Percentiles rank a stretch among this genome's conserved stretches.
Conservation (phyloP, 2,888 invertebrate genomes). For the Tolmerus cingulatus region DNA sequence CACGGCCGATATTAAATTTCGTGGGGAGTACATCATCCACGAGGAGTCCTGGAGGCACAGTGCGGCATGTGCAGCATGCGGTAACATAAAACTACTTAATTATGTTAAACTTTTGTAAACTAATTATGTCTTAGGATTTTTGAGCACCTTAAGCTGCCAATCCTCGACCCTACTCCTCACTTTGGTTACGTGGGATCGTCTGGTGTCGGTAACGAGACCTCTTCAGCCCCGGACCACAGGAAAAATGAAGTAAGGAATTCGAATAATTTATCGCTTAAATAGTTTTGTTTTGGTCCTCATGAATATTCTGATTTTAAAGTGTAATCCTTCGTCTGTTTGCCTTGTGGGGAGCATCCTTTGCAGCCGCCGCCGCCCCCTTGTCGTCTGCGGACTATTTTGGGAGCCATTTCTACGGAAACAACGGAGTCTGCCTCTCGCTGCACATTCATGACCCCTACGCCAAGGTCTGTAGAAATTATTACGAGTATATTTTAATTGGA, state of each 20-base stretch:
- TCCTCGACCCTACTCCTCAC: slow-evolving; percentile 69
- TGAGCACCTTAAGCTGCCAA: slow-evolving; percentile 70
- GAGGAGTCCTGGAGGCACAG: slow-evolving; percentile 69
- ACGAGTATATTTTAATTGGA: neutral
- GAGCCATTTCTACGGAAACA: slow-evolving; percentile 68
- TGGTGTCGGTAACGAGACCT: slow-evolving; percentile 69
- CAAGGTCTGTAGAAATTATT: slow-evolving; percentile 58
- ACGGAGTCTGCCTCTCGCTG: slow-evolving; percentile 69
- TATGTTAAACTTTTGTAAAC: neutral
- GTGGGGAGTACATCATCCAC: slow-evolving; percentile 68
- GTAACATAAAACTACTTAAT: slow-evolving; percentile 56
- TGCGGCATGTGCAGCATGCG: slow-evolving; percentile 67
- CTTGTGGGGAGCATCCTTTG: slow-evolving; percentile 66
- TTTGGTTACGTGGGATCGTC: slow-evolving; percentile 70
- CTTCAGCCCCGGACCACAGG: slow-evolving; percentile 61
- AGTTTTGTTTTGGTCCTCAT: neutral
- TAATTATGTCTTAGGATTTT: slow-evolving; percentile 62
- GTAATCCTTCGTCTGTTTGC: slow-evolving; percentile 64
- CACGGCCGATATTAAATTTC: slow-evolving; percentile 64
- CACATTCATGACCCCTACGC: slow-evolving; percentile 70
- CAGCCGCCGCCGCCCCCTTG: slow-evolving; percentile 66
- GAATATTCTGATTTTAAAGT: slow-evolving; percentile 51
- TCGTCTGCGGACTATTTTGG: slow-evolving; percentile 66
- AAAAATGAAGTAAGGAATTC: slow-evolving; percentile 53
- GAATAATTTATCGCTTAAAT: neutral